Base-by-base conservation (phyloP, 2,113 vertebrate genomes). In the Rhodinocichla rosea region DNA sequence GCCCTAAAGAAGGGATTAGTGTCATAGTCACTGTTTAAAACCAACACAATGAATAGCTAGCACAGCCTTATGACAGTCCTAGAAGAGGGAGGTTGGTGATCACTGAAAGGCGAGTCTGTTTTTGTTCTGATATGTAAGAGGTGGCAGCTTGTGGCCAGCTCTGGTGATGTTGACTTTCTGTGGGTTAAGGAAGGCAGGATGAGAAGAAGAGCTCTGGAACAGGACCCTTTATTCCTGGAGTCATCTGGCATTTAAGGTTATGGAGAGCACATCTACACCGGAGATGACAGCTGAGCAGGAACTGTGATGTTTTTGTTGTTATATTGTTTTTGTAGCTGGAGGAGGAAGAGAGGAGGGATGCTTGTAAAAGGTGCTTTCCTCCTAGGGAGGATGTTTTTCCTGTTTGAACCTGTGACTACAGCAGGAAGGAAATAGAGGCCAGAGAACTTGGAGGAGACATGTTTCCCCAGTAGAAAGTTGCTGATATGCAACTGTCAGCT, bases 301-400 rank as follows among this genome's bases (percentile, higher is more conserved):
- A 80, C 67, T 88, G 23, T 65, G 75, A 79, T 1, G 24, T 23
- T 63, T 79, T 83, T 89, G 52, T 83, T 74, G 52, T 44, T 91
- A 3, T 21, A 50, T 83, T 96, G 53, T 91, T 87, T 91, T 55
- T 69, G 30, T 35, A 47, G 18, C 35, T 80, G 67, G 20, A 42
- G 40, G 42, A 88, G 83, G 95, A 96, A 93, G 86, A 86, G 88
- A 70, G 79, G 33, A 90, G 87, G 73, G 23, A 77, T 6, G 4
- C 68, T 67, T 74, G 50, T 73, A 63, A 60, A 89, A 92, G 75
- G 27, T 87, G 42, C 77, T 88, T 95, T 93, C 63, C 78, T 93
- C 19, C 35, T 50, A 19, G 63, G 63, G 69, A 88, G 68, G 47
- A 83, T 94, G 52, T 86, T 89, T 89, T 85, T 91, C 33, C 35